A percentile compares a stretch with the other conserved stretches of the same genome.
These are phyloP conservation scores for Urocolius indicus DNA, from an alignment of 2,113 vertebrate species.

Conservation along the genomic window DNA sequence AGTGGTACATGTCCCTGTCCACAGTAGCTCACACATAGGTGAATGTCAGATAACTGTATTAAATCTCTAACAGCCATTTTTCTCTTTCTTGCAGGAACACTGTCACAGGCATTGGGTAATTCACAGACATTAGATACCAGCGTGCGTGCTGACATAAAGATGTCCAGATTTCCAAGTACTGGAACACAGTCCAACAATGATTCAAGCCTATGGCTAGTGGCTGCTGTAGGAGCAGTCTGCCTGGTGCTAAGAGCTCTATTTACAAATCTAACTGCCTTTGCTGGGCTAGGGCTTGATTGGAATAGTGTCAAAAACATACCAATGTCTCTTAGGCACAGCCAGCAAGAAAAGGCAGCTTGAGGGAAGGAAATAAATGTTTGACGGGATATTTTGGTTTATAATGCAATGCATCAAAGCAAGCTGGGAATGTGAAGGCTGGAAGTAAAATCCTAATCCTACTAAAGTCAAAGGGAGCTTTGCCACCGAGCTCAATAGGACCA, in stretches of 20 bases:
- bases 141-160: background rate
- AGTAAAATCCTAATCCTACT: background rate
- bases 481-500: background rate
- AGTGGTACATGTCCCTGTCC: background rate
- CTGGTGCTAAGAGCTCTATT: background rate
- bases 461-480: background rate
- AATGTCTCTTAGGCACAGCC: background rate
- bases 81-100: background rate
- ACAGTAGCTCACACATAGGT: rapidly evolving
- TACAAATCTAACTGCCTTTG: background rate
- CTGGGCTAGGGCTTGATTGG: background rate
- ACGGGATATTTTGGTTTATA: background rate
- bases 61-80: background rate
- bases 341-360: background rate
- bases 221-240: background rate
- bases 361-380: background rate
- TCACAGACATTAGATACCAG: background rate
- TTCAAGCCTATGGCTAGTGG: background rate
- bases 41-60: background rate
- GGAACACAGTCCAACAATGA: background rate
- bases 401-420: background rate
- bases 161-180: background rate
- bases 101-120: background rate
- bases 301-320: background rate
- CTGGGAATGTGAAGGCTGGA: background rate